These are phyloP conservation scores for Caenorhabditis sp. DNA, from an alignment of 2,888 invertebrate species.

Conservation along the genomic window DNA sequence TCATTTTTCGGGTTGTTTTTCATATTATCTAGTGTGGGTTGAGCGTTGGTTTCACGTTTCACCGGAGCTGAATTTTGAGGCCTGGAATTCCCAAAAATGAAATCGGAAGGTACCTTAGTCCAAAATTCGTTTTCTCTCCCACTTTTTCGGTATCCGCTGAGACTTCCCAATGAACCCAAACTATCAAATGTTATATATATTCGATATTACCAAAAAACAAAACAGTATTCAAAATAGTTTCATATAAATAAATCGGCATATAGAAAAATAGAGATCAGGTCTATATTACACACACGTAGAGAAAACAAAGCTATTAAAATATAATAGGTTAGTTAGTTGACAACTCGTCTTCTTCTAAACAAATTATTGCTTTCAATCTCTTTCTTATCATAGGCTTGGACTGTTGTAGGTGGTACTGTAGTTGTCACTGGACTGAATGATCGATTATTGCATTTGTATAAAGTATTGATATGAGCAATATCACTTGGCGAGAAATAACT, in stretches of 20 bases:
- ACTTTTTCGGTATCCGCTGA: no score
- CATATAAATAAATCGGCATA: background rate
- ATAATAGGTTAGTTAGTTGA: conserved; percentile 10
- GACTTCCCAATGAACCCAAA: no score
- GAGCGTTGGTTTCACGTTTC: no score
- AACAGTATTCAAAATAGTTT: background rate
- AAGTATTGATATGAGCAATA: conserved; percentile 43
- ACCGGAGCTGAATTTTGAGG: no score
- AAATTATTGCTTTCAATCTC: conserved; percentile 31
- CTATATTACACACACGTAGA: background rate
- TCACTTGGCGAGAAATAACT: conserved; percentile 44
- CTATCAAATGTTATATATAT: no score
- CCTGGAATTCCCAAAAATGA: no score
- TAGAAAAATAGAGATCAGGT: background rate
- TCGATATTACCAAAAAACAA: background rate
- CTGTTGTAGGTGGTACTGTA: background rate
- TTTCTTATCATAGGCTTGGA: conserved; percentile 19
- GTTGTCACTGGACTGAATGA: background rate
- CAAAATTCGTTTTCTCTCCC: no score
- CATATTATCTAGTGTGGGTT: no score
- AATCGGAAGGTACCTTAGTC: no score
- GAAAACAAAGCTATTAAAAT: conserved; percentile 7
- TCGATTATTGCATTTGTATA: conserved; percentile 45
- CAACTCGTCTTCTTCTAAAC: conserved; percentile 31
- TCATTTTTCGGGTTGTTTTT: no score